Evolutionary conservation across 2,888 invertebrate species (phyloP).

Genomic region (Dorcus parallelipipedus): DNA sequence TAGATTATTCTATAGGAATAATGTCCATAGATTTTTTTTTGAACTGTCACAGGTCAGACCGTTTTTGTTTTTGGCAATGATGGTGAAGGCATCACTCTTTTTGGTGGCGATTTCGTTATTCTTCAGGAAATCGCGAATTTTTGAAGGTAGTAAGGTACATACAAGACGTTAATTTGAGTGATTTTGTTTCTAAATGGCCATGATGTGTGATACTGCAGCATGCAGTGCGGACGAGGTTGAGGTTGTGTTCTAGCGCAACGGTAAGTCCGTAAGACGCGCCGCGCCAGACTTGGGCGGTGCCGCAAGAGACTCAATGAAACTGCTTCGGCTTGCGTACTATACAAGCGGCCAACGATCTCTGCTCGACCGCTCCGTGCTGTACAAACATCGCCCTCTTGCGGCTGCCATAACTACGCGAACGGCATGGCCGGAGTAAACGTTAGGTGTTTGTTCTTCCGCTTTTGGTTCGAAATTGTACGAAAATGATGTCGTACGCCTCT

Average conservation of each 20-base stretch:
- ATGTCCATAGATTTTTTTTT: no score
- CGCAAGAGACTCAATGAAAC: constrained; percentile 42
- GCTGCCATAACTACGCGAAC: neutral
- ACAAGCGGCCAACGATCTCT: constrained; percentile 47
- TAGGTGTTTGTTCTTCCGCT: neutral
- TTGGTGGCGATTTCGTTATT: no score
- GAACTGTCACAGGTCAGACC: no score
- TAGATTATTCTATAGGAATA: no score
- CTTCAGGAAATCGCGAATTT: no score
- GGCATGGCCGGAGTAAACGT: constrained; percentile 3
- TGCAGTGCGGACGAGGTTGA: no score
- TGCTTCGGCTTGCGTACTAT: constrained; percentile 39
- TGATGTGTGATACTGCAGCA: no score
- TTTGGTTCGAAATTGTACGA: constrained; percentile 1
- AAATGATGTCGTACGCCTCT: constrained; percentile 5
- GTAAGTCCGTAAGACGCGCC: constrained; percentile 37
- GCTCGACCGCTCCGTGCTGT: constrained; percentile 28
- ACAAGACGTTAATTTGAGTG: no score
- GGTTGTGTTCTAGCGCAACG: constrained; percentile 29
- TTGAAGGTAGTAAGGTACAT: no score
- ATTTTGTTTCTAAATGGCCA: no score
- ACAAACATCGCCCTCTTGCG: constrained; percentile 18
- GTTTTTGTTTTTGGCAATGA: no score
- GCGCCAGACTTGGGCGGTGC: constrained; percentile 46
- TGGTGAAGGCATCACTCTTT: no score